Conservation (phyloP, 2,888 invertebrate species). For the Aphidoletes aphidimyza region DNA sequence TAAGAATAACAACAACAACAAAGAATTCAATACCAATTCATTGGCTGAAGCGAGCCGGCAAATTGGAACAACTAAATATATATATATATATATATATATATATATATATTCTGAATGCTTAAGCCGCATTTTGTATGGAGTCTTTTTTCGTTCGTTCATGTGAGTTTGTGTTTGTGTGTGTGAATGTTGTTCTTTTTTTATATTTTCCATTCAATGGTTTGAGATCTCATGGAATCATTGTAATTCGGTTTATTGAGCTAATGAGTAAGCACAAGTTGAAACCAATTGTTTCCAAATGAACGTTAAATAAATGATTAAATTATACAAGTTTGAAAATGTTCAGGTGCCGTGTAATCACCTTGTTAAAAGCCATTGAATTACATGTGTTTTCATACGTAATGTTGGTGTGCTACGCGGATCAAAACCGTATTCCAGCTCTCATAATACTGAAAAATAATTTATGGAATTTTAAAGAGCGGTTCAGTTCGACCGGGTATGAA, state of each 20-base stretch:
- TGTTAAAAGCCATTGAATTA: constrained; percentile 3
- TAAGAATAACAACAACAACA: too few species aligned
- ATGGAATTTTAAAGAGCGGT: neutral
- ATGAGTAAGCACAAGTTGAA: too few species aligned
- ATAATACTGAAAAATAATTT: neutral
- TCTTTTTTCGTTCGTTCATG: neutral
- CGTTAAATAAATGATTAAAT: neutral
- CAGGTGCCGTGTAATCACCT: neutral
- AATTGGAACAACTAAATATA: too few species aligned
- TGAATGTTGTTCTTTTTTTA: neutral
- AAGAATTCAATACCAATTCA: too few species aligned
- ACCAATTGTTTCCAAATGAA: too few species aligned
- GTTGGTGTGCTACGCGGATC: neutral
- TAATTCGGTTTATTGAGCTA: neutral
- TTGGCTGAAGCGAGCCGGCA: too few species aligned
- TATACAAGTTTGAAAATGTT: neutral
- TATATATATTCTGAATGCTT: too few species aligned
- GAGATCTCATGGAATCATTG: neutral
- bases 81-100: too few species aligned
- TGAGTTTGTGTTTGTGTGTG: too few species aligned
- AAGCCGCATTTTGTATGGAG: neutral
- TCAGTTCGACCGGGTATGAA: too few species aligned
- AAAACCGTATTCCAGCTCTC: neutral
- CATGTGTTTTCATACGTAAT: neutral
- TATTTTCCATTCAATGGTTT: neutral